Conservation (phyloP, 2,888 invertebrate species). For the Ectropis crepuscularia region DNA sequence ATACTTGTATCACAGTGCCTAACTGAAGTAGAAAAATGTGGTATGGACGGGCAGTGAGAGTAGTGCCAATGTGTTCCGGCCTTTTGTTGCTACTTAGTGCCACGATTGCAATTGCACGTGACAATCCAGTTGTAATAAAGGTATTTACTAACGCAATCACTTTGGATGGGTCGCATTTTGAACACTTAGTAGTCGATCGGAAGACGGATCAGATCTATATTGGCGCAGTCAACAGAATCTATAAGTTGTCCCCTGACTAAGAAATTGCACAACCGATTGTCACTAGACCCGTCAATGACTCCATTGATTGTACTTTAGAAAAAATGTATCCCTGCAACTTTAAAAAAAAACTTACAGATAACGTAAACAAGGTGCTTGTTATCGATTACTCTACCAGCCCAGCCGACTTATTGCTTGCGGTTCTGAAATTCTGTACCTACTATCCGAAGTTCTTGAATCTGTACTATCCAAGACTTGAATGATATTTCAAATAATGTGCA, state of each 20-base stretch:
- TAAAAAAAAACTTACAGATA: conserved; percentile 92
- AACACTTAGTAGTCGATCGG: conserved; percentile 96
- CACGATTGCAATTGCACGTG: conserved; percentile 82
- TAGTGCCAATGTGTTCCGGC: no score
- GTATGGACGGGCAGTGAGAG: no score
- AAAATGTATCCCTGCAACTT: conserved; percentile 91
- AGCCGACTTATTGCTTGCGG: conserved; percentile 96
- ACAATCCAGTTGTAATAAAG: conserved; percentile 87
- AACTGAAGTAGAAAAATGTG: no score
- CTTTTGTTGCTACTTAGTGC: conserved; percentile 84
- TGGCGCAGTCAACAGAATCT: conserved; percentile 96
- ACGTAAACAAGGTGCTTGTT: conserved; percentile 96
- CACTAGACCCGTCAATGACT: conserved; percentile 96
- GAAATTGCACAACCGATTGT: conserved; percentile 90
- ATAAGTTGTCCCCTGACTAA: conserved; percentile 95
- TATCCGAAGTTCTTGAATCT: no score
- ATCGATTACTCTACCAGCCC: conserved; percentile 96
- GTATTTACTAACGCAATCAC: conserved; percentile 87
- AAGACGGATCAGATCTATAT: conserved; percentile 94
- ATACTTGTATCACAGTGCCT: no score
- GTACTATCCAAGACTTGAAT: conserved; percentile 94
- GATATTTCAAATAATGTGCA: conserved; percentile 93
- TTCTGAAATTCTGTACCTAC: conserved; percentile 94
- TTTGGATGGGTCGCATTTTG: conserved; percentile 89
- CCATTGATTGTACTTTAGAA: conserved; percentile 95